Conservation (phyloP, 2,888 invertebrate genomes). For the Cotesia congregata region DNA sequence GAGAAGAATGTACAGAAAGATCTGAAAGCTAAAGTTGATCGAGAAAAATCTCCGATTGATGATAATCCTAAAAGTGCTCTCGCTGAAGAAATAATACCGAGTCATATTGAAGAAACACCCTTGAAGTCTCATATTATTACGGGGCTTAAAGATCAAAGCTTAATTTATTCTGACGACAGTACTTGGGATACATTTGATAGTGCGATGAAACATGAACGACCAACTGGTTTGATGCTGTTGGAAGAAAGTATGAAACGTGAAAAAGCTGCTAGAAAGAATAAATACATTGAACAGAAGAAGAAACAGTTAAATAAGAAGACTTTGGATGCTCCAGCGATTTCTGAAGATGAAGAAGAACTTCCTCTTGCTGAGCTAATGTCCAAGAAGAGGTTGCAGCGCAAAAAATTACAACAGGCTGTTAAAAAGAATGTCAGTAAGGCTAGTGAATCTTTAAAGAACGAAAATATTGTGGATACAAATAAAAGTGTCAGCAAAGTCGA, state of each 20-base stretch:
- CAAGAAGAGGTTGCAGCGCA: slow-evolving; percentile 42
- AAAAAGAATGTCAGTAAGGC: neutral
- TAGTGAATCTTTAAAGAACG: neutral
- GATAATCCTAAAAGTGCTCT: neutral
- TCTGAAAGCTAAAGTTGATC: neutral
- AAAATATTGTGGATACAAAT: neutral
- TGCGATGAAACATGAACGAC: slow-evolving; percentile 28
- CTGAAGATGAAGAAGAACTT: slow-evolving; percentile 52
- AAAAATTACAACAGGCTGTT: slow-evolving; percentile 29
- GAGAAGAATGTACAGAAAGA: slow-evolving; percentile 2
- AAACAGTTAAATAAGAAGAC: slow-evolving; percentile 38
- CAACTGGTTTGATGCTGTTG: slow-evolving; percentile 59
- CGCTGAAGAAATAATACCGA: neutral
- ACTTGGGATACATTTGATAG: slow-evolving; percentile 56
- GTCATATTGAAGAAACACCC: neutral
- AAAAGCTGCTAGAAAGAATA: slow-evolving; percentile 48
- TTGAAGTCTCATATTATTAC: neutral
- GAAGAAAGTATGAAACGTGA: slow-evolving; percentile 62
- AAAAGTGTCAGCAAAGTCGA: neutral
- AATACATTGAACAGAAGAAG: slow-evolving; percentile 40
- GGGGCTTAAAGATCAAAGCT: slow-evolving; percentile 3
- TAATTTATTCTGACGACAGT: slow-evolving; percentile 66
- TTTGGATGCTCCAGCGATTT: slow-evolving; percentile 36
- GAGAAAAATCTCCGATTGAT: neutral
- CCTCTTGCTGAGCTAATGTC: slow-evolving; percentile 29